phyloP scores from a whole-genome alignment of 2,113 vertebrate species.

The Bungarus multicinctus region DNA sequence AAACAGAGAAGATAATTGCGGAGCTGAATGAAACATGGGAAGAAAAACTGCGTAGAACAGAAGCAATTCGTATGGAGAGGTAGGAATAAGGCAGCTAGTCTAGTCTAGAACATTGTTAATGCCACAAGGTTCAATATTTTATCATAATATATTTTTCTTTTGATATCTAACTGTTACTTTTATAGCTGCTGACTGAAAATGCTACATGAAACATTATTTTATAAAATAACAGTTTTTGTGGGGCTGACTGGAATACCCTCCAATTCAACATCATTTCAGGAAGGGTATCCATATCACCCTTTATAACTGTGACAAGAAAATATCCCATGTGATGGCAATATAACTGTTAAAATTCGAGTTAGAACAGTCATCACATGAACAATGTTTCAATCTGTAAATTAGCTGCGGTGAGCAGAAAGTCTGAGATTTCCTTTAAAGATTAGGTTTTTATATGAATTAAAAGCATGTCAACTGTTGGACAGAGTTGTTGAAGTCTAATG shows the following conservation, averaged over 20 bases:
- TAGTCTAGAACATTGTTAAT: not conserved
- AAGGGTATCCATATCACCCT: not conserved
- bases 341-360: not conserved
- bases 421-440: not conserved
- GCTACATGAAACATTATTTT: not conserved
- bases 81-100: conserved; percentile 27
- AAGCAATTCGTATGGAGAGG: conserved; percentile 98
- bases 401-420: not conserved
- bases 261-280: not conserved
- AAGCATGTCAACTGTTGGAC: not conserved
- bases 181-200: not conserved
- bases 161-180: not conserved
- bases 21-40: conserved; percentile 98
- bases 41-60: conserved; percentile 92
- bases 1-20: conserved; percentile 97
- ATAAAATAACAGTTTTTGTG: not conserved
- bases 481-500: not conserved
- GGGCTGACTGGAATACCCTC: not conserved
- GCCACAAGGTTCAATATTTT: not conserved
- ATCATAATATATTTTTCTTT: not conserved
- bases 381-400: not conserved
- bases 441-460: not conserved
- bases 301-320: not conserved
- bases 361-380: not conserved
- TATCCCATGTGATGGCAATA: not conserved